These are phyloP conservation scores for Apoda limacodes DNA, from an alignment of 2,888 invertebrate genomes.

Conservation along the genomic window DNA sequence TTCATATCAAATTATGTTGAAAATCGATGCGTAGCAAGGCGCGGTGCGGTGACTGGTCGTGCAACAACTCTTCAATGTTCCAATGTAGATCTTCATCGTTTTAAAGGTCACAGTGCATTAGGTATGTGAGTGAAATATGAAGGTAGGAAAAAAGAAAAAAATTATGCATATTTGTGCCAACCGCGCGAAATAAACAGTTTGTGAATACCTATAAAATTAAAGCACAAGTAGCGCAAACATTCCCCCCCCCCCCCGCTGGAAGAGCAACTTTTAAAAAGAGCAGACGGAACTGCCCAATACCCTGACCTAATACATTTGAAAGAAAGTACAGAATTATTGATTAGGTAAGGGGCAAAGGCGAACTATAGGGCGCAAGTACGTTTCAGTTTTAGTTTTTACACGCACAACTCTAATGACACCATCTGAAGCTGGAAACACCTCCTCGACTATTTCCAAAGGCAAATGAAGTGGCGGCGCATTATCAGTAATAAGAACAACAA, in stretches of 20 bases:
- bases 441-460: constrained; percentile 12
- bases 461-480: constrained; percentile 11
- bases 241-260: constrained; percentile 1
- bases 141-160: no score
- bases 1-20: no score
- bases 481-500: constrained; percentile 10
- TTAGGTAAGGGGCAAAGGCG: constrained; percentile 1
- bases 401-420: constrained; percentile 5
- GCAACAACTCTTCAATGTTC: no score
- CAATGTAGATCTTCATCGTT: no score
- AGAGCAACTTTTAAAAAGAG: not conserved
- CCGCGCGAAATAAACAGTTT: no score
- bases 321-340: not conserved
- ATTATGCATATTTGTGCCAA: no score
- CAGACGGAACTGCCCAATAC: not conserved
- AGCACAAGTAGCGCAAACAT: no score
- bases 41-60: no score
- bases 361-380: constrained; percentile 6
- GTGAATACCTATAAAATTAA: no score
- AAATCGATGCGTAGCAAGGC: no score
- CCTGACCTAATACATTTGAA: not conserved
- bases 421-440: constrained; percentile 7
- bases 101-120: no score
- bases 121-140: no score
- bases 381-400: constrained; percentile 8